phyloP scores from a whole-genome alignment of 1,140 invertebrate genomes.

The Choristoneura fumiferana region DNA sequence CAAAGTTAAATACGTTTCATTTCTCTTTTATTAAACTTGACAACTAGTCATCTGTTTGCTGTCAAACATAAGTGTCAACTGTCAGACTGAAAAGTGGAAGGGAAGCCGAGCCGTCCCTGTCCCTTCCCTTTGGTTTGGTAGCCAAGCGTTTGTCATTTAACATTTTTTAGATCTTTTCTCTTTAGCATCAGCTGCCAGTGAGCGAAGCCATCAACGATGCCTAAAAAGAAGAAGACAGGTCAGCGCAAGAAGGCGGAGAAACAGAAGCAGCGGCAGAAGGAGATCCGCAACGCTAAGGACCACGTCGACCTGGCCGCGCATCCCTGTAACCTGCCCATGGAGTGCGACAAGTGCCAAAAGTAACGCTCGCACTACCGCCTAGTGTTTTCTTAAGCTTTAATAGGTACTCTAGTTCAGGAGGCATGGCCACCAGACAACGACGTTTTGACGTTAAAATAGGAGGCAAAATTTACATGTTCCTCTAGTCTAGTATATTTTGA shows the following conservation, averaged over 20 bases:
- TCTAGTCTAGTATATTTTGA: no score
- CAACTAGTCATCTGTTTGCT: not conserved
- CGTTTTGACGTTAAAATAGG: no score
- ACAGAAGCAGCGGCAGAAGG: conserved; percentile 93
- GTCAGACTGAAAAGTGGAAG: no score
- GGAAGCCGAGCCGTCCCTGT: no score
- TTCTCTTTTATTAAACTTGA: not conserved
- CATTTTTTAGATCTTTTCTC: not conserved
- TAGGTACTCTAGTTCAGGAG: no score
- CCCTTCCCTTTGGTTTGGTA: no score
- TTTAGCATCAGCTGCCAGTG: not conserved
- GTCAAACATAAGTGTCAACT: not conserved
- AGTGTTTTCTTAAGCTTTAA: no score
- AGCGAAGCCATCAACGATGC: conserved; percentile 81
- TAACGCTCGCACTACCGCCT: conserved; percentile 38
- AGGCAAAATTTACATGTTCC: no score
- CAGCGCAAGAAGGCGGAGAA: conserved; percentile 98
- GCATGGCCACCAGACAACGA: no score
- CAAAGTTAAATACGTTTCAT: no score
- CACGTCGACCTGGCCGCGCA: conserved; percentile 89
- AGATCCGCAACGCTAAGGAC: conserved; percentile 89
- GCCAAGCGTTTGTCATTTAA: not conserved
- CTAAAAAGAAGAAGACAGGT: conserved; percentile 98
- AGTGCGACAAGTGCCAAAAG: conserved; percentile 85
- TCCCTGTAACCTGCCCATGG: conserved; percentile 95